phyloP scores from a whole-genome alignment of 2,797 vertebrate species.

The Dromococcyx pavoninus region DNA sequence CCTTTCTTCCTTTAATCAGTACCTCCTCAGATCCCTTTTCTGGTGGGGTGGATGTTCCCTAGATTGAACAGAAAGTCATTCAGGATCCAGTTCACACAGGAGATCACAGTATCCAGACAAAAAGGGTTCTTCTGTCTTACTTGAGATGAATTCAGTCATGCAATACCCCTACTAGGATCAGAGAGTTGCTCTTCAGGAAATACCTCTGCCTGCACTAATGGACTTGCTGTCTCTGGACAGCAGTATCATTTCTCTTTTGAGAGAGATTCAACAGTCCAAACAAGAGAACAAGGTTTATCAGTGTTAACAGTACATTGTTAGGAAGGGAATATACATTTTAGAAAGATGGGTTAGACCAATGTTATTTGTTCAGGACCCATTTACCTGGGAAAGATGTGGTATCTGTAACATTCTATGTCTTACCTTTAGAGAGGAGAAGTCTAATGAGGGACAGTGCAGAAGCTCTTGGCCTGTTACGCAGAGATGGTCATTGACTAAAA shows the following conservation, averaged over 20 bases:
- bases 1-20: background rate
- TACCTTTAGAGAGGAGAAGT: background rate
- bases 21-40: background rate
- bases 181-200: background rate
- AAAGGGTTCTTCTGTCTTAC: background rate
- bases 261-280: background rate
- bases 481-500: background rate
- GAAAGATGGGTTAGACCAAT: background rate
- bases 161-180: background rate
- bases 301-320: background rate
- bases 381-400: background rate
- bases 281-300: background rate
- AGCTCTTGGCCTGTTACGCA: background rate
- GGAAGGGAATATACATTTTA: background rate
- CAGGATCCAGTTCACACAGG: background rate
- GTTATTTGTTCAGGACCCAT: background rate
- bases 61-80: background rate
- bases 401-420: background rate
- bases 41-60: background rate
- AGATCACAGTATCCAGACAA: background rate
- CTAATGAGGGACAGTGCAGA: background rate
- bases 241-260: background rate
- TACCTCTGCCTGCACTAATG: rapidly evolving
- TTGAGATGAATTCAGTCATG: background rate
- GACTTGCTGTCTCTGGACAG: rapidly evolving